Conservation (phyloP, 1,140 invertebrate species). For the Gonioctena quinquepunctata region DNA sequence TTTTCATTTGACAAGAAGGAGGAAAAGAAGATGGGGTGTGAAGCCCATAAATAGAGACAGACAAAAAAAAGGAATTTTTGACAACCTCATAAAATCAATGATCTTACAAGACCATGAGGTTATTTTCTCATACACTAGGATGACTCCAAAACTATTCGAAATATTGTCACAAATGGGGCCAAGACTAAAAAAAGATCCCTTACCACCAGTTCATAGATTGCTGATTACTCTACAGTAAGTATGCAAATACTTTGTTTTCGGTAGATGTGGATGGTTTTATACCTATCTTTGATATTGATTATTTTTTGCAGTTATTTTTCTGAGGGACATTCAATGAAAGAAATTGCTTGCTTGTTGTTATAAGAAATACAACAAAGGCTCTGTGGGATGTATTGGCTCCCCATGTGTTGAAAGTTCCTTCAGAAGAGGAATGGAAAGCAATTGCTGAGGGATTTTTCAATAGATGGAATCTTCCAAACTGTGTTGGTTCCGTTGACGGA, state of each 20-base stretch:
- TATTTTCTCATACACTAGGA: not conserved
- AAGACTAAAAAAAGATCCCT: not conserved
- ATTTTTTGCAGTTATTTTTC: not conserved
- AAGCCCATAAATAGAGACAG: not conserved
- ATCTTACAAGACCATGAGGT: not conserved
- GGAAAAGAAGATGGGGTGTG: not conserved
- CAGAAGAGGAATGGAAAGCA: conserved; percentile 29
- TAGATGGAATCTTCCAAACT: conserved; percentile 42
- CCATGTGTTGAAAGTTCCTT: not conserved
- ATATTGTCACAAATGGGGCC: not conserved
- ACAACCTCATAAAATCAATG: too few species aligned
- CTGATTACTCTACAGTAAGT: not conserved
- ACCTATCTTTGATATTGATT: not conserved
- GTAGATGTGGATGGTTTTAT: too few species aligned
- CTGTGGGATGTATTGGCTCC: not conserved
- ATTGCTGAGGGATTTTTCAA: conserved; percentile 40
- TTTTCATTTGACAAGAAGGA: not conserved
- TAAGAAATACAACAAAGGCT: not conserved
- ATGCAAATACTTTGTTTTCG: not conserved
- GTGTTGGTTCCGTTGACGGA: conserved; percentile 55
- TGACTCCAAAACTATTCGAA: too few species aligned
- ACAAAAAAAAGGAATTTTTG: too few species aligned
- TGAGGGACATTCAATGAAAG: not conserved
- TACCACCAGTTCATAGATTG: too few species aligned
- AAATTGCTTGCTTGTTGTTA: not conserved